Percentiles rank a stretch among this genome's conserved stretches.
These are phyloP conservation scores for Danaus chrysippus DNA, from an alignment of 2,888 invertebrate genomes.

Conservation along the genomic window DNA sequence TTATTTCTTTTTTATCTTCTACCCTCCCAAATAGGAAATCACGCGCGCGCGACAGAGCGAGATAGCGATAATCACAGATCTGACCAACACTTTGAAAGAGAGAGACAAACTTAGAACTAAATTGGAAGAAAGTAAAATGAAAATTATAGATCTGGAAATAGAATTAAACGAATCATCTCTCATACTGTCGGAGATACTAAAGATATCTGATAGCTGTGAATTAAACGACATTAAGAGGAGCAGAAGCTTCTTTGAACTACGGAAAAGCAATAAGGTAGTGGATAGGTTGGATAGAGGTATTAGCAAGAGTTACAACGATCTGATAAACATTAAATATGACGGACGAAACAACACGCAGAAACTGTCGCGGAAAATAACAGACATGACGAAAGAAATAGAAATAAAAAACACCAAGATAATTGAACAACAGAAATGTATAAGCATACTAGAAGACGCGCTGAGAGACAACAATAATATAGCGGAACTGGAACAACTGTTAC, in stretches of 20 bases:
- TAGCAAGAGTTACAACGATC: conserved; percentile 67
- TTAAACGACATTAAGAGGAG: conserved; percentile 60
- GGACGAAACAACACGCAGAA: conserved; percentile 53
- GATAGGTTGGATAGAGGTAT: conserved; percentile 77
- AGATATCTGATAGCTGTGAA: conserved; percentile 66
- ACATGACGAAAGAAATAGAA: conserved; percentile 67
- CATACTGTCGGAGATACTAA: conserved; percentile 69
- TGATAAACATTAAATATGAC: conserved; percentile 44
- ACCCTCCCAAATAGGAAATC: conserved; percentile 61
- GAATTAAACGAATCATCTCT: conserved; percentile 76
- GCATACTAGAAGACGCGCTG: conserved; percentile 74
- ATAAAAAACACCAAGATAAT: conserved; percentile 76
- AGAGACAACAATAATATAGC: conserved; percentile 78
- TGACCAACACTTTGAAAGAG: conserved; percentile 55
- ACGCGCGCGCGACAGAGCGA: conserved; percentile 63
- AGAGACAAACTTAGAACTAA: conserved; percentile 59
- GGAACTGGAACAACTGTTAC: conserved; percentile 78
- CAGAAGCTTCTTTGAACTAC: conserved; percentile 70
- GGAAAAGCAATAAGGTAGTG: conserved; percentile 80
- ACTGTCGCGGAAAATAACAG: conserved; percentile 62
- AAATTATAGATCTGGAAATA: conserved; percentile 73
- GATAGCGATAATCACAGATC: conserved; percentile 59
- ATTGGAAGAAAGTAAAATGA: conserved; percentile 67
- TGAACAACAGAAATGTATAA: conserved; percentile 76
- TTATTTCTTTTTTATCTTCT: conserved; percentile 60